A percentile compares a stretch with the other conserved stretches of the same genome.
Evolutionary conservation across 92 coral and sea anemone species (phyloP).

Genomic region (Parazoanthus swiftii): DNA sequence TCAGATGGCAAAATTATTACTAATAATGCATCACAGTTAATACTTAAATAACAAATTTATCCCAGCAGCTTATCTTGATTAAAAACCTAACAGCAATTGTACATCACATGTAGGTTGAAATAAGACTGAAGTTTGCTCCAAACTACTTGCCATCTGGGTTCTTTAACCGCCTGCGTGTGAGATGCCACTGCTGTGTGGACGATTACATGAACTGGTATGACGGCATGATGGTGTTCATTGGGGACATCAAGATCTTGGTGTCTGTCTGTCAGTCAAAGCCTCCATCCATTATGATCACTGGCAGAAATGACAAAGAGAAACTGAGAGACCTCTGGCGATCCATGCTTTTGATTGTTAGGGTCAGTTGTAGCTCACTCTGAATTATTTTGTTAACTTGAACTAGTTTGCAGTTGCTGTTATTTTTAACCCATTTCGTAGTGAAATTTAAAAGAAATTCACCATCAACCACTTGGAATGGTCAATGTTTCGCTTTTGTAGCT

Average conservation of each 20-base stretch:
- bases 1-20: too few relatives aligned
- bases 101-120: conserved; percentile 19
- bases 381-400: background rate
- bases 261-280: conserved; percentile 49
- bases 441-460: too few relatives aligned
- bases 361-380: conserved; percentile 23
- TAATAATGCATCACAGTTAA: too few relatives aligned
- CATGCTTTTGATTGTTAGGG: conserved; percentile 72
- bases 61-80: background rate
- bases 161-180: conserved; percentile 89
- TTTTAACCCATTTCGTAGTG: too few relatives aligned
- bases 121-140: conserved; percentile 42
- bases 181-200: conserved; percentile 67
- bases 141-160: conserved; percentile 78
- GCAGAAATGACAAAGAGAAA: conserved; percentile 52
- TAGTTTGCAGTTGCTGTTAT: background rate
- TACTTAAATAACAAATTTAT: too few relatives aligned
- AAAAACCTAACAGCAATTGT: background rate
- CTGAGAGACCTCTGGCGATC: conserved; percentile 68
- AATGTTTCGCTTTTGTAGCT: too few relatives aligned
- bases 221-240: conserved; percentile 60
- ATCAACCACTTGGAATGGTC: too few relatives aligned
- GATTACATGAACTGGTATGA: conserved; percentile 71
- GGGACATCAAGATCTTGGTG: conserved; percentile 50
- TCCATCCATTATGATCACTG: conserved; percentile 63